A percentile compares a stretch with the other conserved stretches of the same genome.
Evolutionary conservation across 2,113 vertebrate genomes (phyloP).

Genomic region (Atractosteus spatula): DNA sequence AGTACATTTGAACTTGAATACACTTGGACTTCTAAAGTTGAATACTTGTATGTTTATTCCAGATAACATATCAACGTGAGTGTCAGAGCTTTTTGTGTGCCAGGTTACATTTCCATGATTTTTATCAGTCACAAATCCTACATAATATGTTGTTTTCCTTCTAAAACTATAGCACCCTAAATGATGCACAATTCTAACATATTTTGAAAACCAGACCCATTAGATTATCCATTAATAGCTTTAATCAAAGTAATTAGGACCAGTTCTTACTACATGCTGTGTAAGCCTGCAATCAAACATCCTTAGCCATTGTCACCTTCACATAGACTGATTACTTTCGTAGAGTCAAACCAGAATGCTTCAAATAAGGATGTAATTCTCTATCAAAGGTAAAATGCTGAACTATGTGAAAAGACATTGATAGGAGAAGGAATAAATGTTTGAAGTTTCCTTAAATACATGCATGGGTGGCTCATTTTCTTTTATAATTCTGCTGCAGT

Average conservation of each 20-base stretch:
- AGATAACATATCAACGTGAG: not conserved
- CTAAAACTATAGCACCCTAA: no score
- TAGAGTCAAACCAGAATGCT: not conserved
- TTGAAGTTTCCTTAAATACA: slow-evolving; percentile 6
- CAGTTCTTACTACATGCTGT: no score
- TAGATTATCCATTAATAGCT: no score
- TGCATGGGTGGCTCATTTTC: not conserved
- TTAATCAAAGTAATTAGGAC: no score
- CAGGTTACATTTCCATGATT: no score
- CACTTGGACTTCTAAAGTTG: not conserved
- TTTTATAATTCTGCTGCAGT: not conserved
- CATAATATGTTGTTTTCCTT: no score
- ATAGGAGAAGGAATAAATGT: slow-evolving; percentile 6
- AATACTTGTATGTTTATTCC: not conserved
- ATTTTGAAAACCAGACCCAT: no score
- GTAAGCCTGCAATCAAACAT: not conserved
- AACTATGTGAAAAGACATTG: slow-evolving; percentile 2
- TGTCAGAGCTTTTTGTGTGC: no score
- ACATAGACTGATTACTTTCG: slow-evolving; percentile 1
- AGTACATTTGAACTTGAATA: not conserved
- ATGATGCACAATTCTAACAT: no score
- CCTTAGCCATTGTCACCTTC: not conserved
- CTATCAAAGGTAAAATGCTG: not conserved
- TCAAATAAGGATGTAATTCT: not conserved
- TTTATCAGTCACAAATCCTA: no score